Evolutionary conservation across 2,797 vertebrate species (phyloP).

Genomic region (Neosilurus hyrtlii): DNA sequence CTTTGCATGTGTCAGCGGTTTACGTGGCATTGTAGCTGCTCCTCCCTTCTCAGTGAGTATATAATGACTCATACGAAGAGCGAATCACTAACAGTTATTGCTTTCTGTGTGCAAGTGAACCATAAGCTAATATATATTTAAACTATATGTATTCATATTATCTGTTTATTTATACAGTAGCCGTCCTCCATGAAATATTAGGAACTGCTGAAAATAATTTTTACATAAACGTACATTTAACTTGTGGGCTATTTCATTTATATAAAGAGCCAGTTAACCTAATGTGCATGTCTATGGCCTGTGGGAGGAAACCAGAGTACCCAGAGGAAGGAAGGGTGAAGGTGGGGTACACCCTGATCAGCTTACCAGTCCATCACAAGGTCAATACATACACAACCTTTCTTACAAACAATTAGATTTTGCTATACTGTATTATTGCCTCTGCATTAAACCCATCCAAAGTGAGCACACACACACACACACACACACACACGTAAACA

Average conservation of each 20-base stretch:
- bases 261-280: too few relatives aligned
- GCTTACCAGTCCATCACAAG: too few relatives aligned
- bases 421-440: too few relatives aligned
- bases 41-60: conserved; percentile 45
- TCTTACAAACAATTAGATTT: too few relatives aligned
- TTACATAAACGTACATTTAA: neutral
- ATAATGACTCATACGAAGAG: conserved; percentile 20
- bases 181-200: neutral
- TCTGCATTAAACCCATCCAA: too few relatives aligned
- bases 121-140: conserved; percentile 1
- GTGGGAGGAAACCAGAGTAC: too few relatives aligned
- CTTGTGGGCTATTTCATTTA: neutral
- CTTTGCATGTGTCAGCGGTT: conserved; percentile 34
- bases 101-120: neutral
- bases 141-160: neutral
- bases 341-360: too few relatives aligned
- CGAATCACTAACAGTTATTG: conserved; percentile 1
- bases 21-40: conserved; percentile 1
- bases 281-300: too few relatives aligned
- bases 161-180: neutral
- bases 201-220: neutral
- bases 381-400: too few relatives aligned
- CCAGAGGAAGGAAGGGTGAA: too few relatives aligned
- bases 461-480: too few relatives aligned
- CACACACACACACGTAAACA: too few relatives aligned